Evolutionary conservation across 2,888 invertebrate genomes (phyloP).

Genomic region (Biston betularia): DNA sequence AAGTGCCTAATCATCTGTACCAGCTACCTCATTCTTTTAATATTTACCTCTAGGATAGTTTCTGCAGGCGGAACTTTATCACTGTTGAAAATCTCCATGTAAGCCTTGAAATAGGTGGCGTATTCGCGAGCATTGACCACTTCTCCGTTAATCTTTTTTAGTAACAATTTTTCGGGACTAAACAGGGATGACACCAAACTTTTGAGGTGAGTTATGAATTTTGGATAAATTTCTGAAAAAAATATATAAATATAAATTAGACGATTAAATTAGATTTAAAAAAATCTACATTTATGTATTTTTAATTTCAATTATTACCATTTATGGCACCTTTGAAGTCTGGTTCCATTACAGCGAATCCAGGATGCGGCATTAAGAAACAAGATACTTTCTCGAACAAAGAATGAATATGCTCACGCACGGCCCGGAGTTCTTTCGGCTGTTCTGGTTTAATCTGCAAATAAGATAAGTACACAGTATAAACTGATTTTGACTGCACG

Average conservation of each 20-base stretch:
- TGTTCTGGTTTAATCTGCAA: conserved; percentile 6
- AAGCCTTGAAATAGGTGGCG: conserved; percentile 13
- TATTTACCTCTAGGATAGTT: conserved; percentile 22
- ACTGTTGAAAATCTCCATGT: conserved; percentile 24
- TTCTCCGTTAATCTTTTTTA: conserved; percentile 16
- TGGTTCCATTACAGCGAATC: conserved; percentile 5
- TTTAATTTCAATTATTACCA: background rate
- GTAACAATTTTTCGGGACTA: conserved; percentile 13
- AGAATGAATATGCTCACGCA: conserved; percentile 6
- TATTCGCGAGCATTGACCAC: conserved; percentile 16
- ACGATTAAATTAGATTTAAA: too few species aligned
- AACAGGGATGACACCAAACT: conserved; percentile 12
- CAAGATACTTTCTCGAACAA: conserved; percentile 11
- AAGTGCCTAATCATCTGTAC: too few species aligned
- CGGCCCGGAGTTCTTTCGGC: conserved; percentile 13
- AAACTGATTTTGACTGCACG: too few species aligned
- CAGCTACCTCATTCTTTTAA: too few species aligned
- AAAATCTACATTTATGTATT: too few species aligned
- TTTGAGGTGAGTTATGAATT: conserved; percentile 7
- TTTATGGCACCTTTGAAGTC: conserved; percentile 10
- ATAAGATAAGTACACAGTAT: background rate
- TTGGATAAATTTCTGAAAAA: conserved; percentile 8
- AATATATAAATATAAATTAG: too few species aligned
- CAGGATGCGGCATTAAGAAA: conserved; percentile 22
- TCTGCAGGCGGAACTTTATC: conserved; percentile 9